Conservation (phyloP, 2,113 vertebrate genomes). For the Callionymus lyra region DNA sequence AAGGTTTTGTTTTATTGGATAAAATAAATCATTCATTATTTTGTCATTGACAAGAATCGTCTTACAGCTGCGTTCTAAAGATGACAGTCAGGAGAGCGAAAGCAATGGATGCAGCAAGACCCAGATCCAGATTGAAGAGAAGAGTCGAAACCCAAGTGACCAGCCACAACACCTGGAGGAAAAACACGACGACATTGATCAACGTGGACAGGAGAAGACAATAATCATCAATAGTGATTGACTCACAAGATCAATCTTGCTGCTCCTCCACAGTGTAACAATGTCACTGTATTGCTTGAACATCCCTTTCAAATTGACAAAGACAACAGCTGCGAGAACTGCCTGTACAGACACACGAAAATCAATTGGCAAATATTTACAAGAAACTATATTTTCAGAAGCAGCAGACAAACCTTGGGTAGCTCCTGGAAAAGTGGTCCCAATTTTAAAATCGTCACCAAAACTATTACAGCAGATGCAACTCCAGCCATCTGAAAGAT, state of each 20-base stretch:
- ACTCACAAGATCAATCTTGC: slow-evolving; percentile 79
- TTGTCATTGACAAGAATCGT: not conserved
- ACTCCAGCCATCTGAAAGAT: slow-evolving; percentile 75
- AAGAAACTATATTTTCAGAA: too few relatives aligned
- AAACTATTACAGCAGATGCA: slow-evolving; percentile 75
- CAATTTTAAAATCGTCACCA: slow-evolving; percentile 84
- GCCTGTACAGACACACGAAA: slow-evolving; percentile 70
- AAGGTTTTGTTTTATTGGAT: too few relatives aligned
- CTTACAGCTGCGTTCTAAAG: slow-evolving; percentile 85
- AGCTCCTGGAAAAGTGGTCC: slow-evolving; percentile 84
- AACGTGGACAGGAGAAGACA: too few relatives aligned
- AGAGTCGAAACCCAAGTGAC: slow-evolving; percentile 82
- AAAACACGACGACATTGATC: slow-evolving; percentile 1
- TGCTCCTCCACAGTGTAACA: slow-evolving; percentile 74
- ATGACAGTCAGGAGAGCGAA: slow-evolving; percentile 85
- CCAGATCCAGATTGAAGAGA: slow-evolving; percentile 83
- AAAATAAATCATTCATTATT: too few relatives aligned
- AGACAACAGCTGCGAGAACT: slow-evolving; percentile 76
- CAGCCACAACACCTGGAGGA: slow-evolving; percentile 77
- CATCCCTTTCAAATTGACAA: slow-evolving; percentile 90
- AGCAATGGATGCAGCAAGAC: slow-evolving; percentile 72
- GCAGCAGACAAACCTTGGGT: slow-evolving; percentile 75
- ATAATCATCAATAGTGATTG: not conserved
- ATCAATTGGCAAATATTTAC: slow-evolving; percentile 2
- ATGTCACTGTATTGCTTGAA: slow-evolving; percentile 80